Base-by-base conservation (phyloP, 2,888 invertebrate species). In the Drosophila niveifrons region DNA sequence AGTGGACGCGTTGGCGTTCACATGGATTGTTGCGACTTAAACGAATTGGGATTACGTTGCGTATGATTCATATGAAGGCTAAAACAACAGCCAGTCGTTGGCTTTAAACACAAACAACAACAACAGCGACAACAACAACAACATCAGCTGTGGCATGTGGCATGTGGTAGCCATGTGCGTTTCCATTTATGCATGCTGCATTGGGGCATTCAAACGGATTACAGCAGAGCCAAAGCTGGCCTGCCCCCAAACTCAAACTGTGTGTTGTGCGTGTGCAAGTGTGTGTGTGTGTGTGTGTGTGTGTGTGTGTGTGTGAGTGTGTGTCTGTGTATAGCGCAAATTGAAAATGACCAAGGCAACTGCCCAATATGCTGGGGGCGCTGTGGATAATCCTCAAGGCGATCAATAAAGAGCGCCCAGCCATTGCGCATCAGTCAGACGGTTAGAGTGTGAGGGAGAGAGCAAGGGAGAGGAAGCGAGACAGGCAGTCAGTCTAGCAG, bases 21-120 rank as follows among this genome's bases (percentile, higher is more conserved):
- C 84, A 76, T 84, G 88, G 80, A 85, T 87, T 84, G 80, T 72
- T 71, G 88, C 80, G 88, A 85, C 88, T 85, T 85, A 85, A 86
- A 84, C 89, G 87, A 87, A 88, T 86, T 83, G 89, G 85, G 85
- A 86, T 86, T 86, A 86, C 82, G 89, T 83, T 85, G 87, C 84
- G 85, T 84, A 88, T 87, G 87, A 85, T 88, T 86, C 84, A 85
- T 88, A 88, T 85, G 86, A 66, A 73, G 80, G 86, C 88, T 82
- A 85, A 83, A 88, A 83, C 82, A 84, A 85, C 86, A 84, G 72
- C 71, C 77, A 75, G 74, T 70, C 76, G 73, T 64, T 81, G 78
- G 80, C 80, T 82, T 78, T 76, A 68, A 78, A 70, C 72, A 79
- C 75, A 74, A 78, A 69, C 69, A 47, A 50, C 41, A 52, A 17